Conservation (phyloP, 2,797 vertebrate species). For the Rhadinocentrus ornatus region DNA sequence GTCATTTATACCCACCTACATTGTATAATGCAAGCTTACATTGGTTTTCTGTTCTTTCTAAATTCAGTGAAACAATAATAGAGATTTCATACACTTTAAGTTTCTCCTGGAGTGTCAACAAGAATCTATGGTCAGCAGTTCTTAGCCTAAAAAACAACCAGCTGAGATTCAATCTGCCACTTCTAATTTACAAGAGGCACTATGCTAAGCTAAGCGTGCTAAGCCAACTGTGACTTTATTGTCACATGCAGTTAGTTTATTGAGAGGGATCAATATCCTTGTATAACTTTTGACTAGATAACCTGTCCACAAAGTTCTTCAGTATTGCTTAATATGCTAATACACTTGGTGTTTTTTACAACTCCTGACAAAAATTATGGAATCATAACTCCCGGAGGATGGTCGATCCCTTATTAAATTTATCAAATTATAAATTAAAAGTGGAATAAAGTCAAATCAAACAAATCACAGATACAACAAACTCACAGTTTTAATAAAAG, state of each 20-base stretch:
- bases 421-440: too few relatives aligned
- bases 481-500: too few relatives aligned
- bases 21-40: constrained; percentile 9
- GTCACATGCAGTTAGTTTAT: too few relatives aligned
- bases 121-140: background rate
- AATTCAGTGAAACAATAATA: background rate
- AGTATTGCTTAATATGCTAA: background rate
- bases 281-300: background rate
- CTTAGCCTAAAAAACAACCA: background rate
- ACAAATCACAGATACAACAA: too few relatives aligned
- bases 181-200: background rate
- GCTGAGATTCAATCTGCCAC: background rate
- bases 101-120: background rate
- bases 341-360: background rate
- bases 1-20: background rate
- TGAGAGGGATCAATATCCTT: background rate
- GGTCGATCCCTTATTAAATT: background rate
- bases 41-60: background rate
- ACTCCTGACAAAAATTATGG: background rate
- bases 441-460: too few relatives aligned
- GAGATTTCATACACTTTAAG: background rate
- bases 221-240: background rate
- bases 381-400: background rate
- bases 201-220: background rate
- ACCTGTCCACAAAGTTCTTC: background rate